Base-by-base conservation (phyloP, 2,888 invertebrate genomes). In the Gnatocerus cornutus region DNA sequence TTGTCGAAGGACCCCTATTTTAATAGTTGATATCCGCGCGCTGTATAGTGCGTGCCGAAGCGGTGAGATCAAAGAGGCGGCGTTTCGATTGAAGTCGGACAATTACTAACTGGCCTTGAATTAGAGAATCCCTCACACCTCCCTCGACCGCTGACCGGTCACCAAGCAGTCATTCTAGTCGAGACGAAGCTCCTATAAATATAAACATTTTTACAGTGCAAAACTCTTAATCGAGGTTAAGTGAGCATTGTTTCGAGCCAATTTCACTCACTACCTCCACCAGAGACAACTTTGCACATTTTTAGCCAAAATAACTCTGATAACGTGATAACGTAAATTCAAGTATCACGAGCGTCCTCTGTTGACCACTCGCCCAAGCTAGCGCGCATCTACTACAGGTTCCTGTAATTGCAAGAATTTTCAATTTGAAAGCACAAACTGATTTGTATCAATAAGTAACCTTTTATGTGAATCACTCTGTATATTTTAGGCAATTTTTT, bases 61-160 rank as follows among this genome's bases (percentile, higher is more conserved):
- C 77, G 77, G 77, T 64, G 55, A 76, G 73, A 76, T 77, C 77
- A 78, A 78, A 77, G 76, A 53, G 74, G 63, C 77, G 78, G 78
- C 74, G 46, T 71, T 71, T 70, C 73, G 76, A 76, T 76, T 78
- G 78, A 78, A 68, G 77, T 77, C 74, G 74, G 75, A 78, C 77
- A 78, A 78, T 78, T 78, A 77, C 78, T 71, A 76, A 74, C 73
- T 76, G 76, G 76, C 78, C 78, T 78, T 78, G 78, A 76, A 78
- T 75, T 71, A 71, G 70, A 71, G 67, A 63, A 71, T 67, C 74
- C 74, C 76, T 76, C 76, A 73, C 78, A 78, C 76, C 76, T 77
- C 75, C 74, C 72, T 73, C 71, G 71, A 67, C 72, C 71, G 72
- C 59, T 69, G 69, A 48, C 70, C 66, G 62, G 21, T 58, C 62